Conservation (phyloP, 2,888 invertebrate genomes). For the Hydropsyche betteni region DNA sequence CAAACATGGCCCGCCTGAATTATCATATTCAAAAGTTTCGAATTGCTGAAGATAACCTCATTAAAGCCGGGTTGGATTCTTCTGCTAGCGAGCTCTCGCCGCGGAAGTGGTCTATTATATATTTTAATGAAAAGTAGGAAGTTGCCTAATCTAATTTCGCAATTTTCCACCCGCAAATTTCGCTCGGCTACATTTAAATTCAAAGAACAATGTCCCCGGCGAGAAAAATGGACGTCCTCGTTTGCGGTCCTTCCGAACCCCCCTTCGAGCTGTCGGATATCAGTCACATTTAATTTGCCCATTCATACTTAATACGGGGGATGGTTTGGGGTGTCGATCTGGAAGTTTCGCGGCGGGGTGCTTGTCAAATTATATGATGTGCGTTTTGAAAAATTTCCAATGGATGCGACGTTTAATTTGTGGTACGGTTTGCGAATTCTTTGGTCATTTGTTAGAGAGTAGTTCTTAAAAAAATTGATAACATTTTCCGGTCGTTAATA, state of each 20-base stretch:
- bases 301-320: conserved; percentile 34
- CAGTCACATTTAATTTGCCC: conserved; percentile 47
- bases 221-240: conserved; percentile 45
- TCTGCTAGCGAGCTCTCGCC: not conserved
- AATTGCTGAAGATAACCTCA: conserved; percentile 52
- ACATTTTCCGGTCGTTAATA: too few species aligned
- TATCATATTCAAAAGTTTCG: conserved; percentile 51
- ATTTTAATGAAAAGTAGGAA: conserved; percentile 52
- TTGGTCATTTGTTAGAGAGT: too few species aligned
- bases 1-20: conserved; percentile 49
- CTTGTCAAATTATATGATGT: too few species aligned
- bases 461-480: too few species aligned
- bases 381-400: too few species aligned
- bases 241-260: conserved; percentile 26
- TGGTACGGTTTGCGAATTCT: too few species aligned
- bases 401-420: too few species aligned
- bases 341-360: not conserved
- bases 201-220: conserved; percentile 48
- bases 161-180: conserved; percentile 50
- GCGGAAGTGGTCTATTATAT: conserved; percentile 50
- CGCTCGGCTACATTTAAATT: conserved; percentile 51
- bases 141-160: conserved; percentile 51
- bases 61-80: conserved; percentile 36
- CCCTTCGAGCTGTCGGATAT: conserved; percentile 31
- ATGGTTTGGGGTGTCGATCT: not conserved